A percentile compares a stretch with the other conserved stretches of the same genome.
Conservation (phyloP, 2,888 invertebrate genomes). For the Rhagium mordax region DNA sequence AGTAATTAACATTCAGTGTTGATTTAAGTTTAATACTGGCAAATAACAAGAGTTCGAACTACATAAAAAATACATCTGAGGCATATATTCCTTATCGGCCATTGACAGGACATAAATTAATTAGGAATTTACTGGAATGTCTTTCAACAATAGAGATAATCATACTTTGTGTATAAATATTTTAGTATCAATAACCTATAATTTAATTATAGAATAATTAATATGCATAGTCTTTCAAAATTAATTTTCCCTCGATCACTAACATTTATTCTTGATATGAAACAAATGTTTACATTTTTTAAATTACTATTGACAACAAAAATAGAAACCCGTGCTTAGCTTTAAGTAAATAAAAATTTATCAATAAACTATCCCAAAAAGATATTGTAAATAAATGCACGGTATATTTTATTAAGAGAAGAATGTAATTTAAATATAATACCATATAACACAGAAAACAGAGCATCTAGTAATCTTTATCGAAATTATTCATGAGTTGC, state of each 20-base stretch:
- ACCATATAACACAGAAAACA: no score
- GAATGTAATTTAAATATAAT: no score
- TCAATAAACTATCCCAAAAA: no score
- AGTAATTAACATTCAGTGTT: neutral
- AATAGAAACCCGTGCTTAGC: no score
- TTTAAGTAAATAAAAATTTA: no score
- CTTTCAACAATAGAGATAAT: conserved; percentile 5
- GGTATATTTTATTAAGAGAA: no score
- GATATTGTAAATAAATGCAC: no score
- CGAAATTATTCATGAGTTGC: no score
- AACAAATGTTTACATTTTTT: neutral
- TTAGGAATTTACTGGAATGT: conserved; percentile 12
- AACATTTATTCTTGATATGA: neutral
- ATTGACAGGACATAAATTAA: neutral
- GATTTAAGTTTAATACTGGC: neutral
- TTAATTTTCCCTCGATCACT: no score
- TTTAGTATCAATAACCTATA: neutral
- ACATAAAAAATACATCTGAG: neutral
- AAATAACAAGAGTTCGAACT: neutral
- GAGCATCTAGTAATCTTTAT: no score
- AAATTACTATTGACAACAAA: no score
- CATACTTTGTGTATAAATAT: neutral
- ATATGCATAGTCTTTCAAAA: neutral
- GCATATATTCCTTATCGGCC: neutral
- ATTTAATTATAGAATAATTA: neutral